phyloP scores from a whole-genome alignment of 2,797 vertebrate species.

The Pempheris klunzingeri region DNA sequence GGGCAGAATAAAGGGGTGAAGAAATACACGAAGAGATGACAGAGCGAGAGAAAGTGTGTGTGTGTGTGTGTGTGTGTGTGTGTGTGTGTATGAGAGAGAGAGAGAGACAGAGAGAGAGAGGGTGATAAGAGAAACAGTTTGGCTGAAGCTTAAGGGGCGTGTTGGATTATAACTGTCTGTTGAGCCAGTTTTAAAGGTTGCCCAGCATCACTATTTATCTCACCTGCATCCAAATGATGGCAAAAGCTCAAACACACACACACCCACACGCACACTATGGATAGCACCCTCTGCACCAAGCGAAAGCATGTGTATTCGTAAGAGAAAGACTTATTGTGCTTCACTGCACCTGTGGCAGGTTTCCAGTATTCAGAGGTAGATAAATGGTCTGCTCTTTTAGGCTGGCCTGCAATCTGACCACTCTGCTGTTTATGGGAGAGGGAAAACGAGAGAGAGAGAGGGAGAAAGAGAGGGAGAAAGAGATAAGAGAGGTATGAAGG shows the following conservation, averaged over 20 bases:
- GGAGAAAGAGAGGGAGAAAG: slow-evolving; percentile 28
- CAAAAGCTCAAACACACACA: slow-evolving; percentile 32
- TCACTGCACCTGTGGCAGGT: slow-evolving; percentile 73
- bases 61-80: neutral
- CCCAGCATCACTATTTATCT: slow-evolving; percentile 59
- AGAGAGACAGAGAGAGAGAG: neutral
- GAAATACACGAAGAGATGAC: slow-evolving; percentile 19
- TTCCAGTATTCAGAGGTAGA: slow-evolving; percentile 72
- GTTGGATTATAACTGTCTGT: slow-evolving; percentile 45
- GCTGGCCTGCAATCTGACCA: slow-evolving; percentile 68
- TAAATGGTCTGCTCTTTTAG: slow-evolving; percentile 70
- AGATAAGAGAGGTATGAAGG: slow-evolving; percentile 41
- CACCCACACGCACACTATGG: slow-evolving; percentile 19
- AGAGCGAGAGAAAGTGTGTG: neutral
- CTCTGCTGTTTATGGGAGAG: slow-evolving; percentile 64
- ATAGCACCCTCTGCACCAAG: slow-evolving; percentile 44
- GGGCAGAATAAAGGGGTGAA: neutral
- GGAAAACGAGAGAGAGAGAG: slow-evolving; percentile 25
- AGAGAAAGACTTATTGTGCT: slow-evolving; percentile 71
- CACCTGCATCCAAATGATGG: slow-evolving; percentile 59
- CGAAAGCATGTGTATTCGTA: slow-evolving; percentile 47
- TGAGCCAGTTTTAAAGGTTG: slow-evolving; percentile 63
- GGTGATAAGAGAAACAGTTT: slow-evolving; percentile 46
- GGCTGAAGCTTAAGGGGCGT: slow-evolving; percentile 46
- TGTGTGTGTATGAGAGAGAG: neutral